Conservation (phyloP, 2,113 vertebrate species). For the Gymnobelideus leadbeateri region DNA sequence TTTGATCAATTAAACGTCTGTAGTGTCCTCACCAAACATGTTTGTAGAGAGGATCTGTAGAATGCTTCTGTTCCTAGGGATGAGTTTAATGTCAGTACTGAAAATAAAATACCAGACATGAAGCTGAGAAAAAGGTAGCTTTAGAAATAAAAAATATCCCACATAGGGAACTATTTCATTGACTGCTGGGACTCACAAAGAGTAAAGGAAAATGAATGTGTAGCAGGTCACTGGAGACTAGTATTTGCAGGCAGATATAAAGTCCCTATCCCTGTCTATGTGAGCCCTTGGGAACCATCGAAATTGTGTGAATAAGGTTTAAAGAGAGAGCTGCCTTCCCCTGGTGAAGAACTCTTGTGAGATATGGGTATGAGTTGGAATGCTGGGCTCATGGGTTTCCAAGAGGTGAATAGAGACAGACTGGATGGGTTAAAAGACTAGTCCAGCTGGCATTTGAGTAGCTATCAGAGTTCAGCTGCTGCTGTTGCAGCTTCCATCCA, state of each 20-base stretch:
- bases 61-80: constrained; percentile 64
- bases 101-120: constrained; percentile 51
- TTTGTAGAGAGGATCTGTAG: constrained; percentile 60
- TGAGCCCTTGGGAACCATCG: not conserved
- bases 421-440: not conserved
- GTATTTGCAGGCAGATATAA: not conserved
- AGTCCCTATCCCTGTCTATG: not conserved
- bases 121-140: constrained; percentile 40
- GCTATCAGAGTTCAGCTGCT: not conserved
- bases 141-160: constrained; percentile 26
- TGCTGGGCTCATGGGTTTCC: not conserved
- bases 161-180: not conserved
- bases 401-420: not conserved
- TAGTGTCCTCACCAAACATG: constrained; percentile 65
- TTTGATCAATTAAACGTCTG: constrained; percentile 78
- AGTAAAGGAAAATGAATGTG: not conserved
- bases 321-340: not conserved
- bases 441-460: not conserved
- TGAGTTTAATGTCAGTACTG: constrained; percentile 71
- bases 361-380: not conserved
- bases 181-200: constrained; percentile 35
- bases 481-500: not conserved
- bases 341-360: not conserved
- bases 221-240: not conserved
- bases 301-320: not conserved